These are phyloP conservation scores for Micrasema minimum DNA, from an alignment of 1,140 invertebrate species.

Conservation along the genomic window DNA sequence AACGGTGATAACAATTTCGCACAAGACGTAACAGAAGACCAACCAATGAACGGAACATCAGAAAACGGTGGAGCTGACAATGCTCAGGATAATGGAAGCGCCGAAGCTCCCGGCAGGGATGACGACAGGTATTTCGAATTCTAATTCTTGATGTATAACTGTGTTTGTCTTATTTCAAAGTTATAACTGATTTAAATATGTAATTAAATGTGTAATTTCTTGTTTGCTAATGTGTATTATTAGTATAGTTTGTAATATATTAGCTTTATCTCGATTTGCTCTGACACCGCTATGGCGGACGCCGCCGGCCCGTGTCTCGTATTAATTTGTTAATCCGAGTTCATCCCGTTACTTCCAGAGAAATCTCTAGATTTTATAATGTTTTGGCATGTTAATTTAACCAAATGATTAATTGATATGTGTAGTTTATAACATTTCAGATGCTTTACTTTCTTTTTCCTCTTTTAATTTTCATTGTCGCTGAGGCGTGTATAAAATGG, in stretches of 20 bases:
- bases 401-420: conserved; percentile 39
- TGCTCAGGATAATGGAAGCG: conserved; percentile 71
- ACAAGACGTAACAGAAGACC: conserved; percentile 73
- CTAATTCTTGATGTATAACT: background rate
- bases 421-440: conserved; percentile 48
- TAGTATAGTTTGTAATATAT: conserved; percentile 23
- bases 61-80: conserved; percentile 71
- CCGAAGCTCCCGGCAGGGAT: conserved; percentile 74
- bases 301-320: conserved; percentile 38
- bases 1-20: conserved; percentile 74
- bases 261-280: conserved; percentile 22
- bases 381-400: conserved; percentile 33
- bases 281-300: conserved; percentile 40
- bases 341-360: conserved; percentile 44
- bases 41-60: conserved; percentile 69
- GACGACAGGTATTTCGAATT: conserved; percentile 74
- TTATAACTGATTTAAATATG: background rate
- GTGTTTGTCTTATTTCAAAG: background rate
- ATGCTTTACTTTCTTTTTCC: conserved; percentile 41
- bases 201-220: background rate
- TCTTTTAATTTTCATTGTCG: conserved; percentile 39
- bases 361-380: conserved; percentile 31
- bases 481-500: conserved; percentile 58
- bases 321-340: conserved; percentile 40
- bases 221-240: conserved; percentile 13